Evolutionary conservation across 1,140 invertebrate genomes (phyloP), one percentile per base, ranked within the genome.

Genomic region (Pogonognathellus flavescens): DNA sequence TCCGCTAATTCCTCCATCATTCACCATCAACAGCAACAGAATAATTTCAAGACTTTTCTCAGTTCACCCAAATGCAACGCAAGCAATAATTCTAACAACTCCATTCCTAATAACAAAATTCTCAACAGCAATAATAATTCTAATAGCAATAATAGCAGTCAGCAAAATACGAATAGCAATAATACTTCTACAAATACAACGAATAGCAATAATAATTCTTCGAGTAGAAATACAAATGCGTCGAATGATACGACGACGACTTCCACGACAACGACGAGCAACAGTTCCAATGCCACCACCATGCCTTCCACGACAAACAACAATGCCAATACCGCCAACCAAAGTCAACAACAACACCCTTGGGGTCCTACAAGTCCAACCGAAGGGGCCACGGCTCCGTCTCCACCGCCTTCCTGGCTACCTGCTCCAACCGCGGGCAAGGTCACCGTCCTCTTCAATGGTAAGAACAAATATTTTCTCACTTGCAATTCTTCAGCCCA

Each of bases 401-500:
- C 88, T 9, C 88, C 88, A 52, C 85, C 86, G 14, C 88, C 88
- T 70, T 80, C 88, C 11, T 88, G 88, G 88, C 87, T 88, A 66
- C 88, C 87, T n/a, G 87, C 87, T 59, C 88, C 88, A 11, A 88
- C 88, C 10, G 88, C 88, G 16, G 88, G 88, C 14, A 88, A 88
- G 86, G 88, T 88, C 60, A 88, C 88, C 81, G 88, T 88, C 25
- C 70, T 88, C 13, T 88, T 88, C 55, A 88, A 88, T 86, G 88
- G 88, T 88, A 81, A 87, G 85, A 55, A 49, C 49, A 70, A 82
- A 7, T 22, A 11, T 49, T 80, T 83, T 83, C 18, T 80, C 18
- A n/a, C 20, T 57, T 57, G 4, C 59, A 18, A n/a, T 83, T 72
- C 72, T 14, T 72, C 52, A 1, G 2, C 31, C 31, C 2, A 41